Percentiles rank a stretch among this genome's conserved stretches.
Conservation (phyloP, 2,113 vertebrate species). For the Piliocolobus tephrosceles region DNA sequence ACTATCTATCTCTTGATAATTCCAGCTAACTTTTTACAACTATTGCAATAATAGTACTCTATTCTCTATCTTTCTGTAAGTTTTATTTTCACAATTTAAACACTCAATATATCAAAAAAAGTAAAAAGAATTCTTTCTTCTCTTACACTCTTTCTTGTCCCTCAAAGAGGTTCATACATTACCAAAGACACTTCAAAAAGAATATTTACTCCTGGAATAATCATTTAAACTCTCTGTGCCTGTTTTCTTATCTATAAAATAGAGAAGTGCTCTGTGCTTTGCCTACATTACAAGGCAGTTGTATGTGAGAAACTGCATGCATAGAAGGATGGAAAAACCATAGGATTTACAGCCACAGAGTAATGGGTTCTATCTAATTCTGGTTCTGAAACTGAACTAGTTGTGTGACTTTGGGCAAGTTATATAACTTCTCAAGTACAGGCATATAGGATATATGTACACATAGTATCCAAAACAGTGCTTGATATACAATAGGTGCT, state of each 20-base stretch:
- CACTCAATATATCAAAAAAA: neutral
- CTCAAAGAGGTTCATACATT: neutral
- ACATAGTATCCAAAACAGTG: neutral
- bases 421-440: neutral
- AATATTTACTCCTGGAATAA: neutral
- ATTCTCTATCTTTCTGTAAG: neutral
- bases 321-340: neutral
- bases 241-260: neutral
- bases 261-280: neutral
- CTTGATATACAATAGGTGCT: neutral
- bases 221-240: neutral
- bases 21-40: neutral
- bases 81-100: neutral
- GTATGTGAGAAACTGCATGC: neutral
- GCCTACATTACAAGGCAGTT: neutral
- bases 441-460: neutral
- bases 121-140: neutral
- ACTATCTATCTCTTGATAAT: neutral
- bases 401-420: neutral
- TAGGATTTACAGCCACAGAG: neutral
- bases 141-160: neutral
- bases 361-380: neutral
- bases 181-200: neutral
- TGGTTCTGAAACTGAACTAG: neutral
- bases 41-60: neutral